Evolutionary conservation across 2,797 vertebrate species (phyloP).

Genomic region (Myotis vivesi): DNA sequence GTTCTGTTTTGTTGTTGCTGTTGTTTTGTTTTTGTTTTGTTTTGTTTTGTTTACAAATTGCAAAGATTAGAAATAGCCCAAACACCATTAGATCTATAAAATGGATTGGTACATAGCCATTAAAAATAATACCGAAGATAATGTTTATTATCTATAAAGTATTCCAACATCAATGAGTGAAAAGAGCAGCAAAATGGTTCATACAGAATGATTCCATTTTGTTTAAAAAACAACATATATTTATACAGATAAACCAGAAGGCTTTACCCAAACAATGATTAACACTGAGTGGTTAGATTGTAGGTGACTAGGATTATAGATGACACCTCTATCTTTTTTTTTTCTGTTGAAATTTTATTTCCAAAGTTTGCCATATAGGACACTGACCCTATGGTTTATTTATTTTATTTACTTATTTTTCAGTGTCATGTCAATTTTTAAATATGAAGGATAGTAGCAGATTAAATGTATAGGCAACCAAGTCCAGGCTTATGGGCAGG

Average conservation of each 20-base stretch:
- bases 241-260: background rate
- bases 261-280: constrained; percentile 25
- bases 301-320: background rate
- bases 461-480: background rate
- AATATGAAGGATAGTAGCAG: background rate
- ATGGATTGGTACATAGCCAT: background rate
- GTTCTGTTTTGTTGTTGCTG: background rate
- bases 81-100: background rate
- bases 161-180: background rate
- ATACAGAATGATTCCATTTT: constrained; percentile 24
- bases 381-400: background rate
- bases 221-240: background rate
- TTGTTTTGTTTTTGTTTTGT: background rate
- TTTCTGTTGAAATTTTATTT: constrained; percentile 42
- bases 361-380: background rate
- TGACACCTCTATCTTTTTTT: constrained; percentile 14
- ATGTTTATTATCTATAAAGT: background rate
- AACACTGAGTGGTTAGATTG: background rate
- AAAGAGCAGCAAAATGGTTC: constrained; percentile 11
- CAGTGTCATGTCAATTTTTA: constrained; percentile 30
- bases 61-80: constrained; percentile 6
- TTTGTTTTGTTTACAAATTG: background rate
- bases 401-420: constrained; percentile 13
- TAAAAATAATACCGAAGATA: background rate
- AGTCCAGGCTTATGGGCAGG: background rate